Percentiles rank a stretch among this genome's conserved stretches.
phyloP scores from a whole-genome alignment of 1,140 invertebrate genomes.

The Drosophila pruinosa region DNA sequence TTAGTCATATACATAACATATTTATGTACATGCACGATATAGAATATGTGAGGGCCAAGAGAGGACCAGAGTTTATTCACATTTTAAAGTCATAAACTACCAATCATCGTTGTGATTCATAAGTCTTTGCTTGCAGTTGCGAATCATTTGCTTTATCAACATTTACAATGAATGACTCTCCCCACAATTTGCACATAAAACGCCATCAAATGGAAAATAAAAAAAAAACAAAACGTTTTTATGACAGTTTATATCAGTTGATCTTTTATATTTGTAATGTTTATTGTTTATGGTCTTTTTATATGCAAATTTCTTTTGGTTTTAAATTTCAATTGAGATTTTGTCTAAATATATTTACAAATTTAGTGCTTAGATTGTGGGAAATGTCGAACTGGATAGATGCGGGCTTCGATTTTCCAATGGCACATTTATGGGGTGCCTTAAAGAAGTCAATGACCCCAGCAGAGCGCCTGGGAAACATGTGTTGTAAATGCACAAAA shows the following conservation, averaged over 20 bases:
- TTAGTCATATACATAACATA: background rate
- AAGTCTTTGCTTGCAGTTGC: slow-evolving; percentile 13
- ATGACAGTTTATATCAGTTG: slow-evolving; percentile 32
- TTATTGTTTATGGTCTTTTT: slow-evolving; percentile 15
- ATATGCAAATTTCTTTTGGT: slow-evolving; percentile 19
- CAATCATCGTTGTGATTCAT: slow-evolving; percentile 20
- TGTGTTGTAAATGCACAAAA: slow-evolving; percentile 19
- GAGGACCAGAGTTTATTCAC: slow-evolving; percentile 21
- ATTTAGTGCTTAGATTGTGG: slow-evolving; percentile 1
- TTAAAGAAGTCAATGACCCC: slow-evolving; percentile 19
- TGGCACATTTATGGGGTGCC: slow-evolving; percentile 36
- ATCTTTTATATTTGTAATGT: slow-evolving; percentile 43
- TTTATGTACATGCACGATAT: too few relatives aligned
- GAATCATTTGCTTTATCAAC: slow-evolving; percentile 32
- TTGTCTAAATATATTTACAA: slow-evolving; percentile 13
- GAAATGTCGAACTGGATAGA: slow-evolving; percentile 3
- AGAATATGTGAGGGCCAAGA: background rate
- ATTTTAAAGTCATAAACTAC: slow-evolving; percentile 16
- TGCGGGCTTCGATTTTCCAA: slow-evolving; percentile 33
- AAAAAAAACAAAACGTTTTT: slow-evolving; percentile 22
- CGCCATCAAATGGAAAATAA: background rate
- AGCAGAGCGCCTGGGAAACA: slow-evolving; percentile 20
- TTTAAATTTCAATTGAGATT: slow-evolving; percentile 46
- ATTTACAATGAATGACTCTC: slow-evolving; percentile 10
- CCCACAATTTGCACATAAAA: slow-evolving; percentile 1